These are phyloP conservation scores for Lymantria dispar DNA, from an alignment of 2,888 invertebrate genomes.

Conservation along the genomic window DNA sequence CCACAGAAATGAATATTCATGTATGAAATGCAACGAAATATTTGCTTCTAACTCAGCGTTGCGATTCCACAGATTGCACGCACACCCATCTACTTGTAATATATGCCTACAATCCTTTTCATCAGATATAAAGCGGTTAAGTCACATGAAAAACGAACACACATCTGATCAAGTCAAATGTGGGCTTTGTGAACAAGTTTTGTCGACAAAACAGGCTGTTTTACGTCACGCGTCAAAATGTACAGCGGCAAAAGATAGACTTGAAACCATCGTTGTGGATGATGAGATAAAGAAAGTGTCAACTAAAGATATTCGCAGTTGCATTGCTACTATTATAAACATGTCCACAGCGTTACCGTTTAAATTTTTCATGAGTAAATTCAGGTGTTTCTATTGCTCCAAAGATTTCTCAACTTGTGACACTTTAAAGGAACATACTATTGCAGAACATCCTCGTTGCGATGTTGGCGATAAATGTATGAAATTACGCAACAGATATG, in stretches of 20 bases:
- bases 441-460: conserved; percentile 55
- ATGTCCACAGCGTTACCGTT: conserved; percentile 67
- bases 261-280: conserved; percentile 23
- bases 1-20: conserved; percentile 51
- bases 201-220: conserved; percentile 55
- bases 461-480: conserved; percentile 55
- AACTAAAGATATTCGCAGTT: conserved; percentile 49
- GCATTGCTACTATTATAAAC: conserved; percentile 58
- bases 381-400: conserved; percentile 68
- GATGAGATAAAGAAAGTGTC: conserved; percentile 40
- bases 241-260: conserved; percentile 20
- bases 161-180: conserved; percentile 43
- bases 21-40: conserved; percentile 45
- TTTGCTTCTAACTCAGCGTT: conserved; percentile 45
- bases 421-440: conserved; percentile 56
- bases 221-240: conserved; percentile 57
- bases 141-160: conserved; percentile 60
- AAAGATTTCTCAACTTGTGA: conserved; percentile 58
- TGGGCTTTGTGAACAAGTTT: conserved; percentile 52
- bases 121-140: conserved; percentile 45
- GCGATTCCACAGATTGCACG: conserved; percentile 49
- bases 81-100: conserved; percentile 58
- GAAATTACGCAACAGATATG: conserved; percentile 53
- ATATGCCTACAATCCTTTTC: conserved; percentile 58
- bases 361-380: conserved; percentile 59